Conservation (phyloP, 2,888 invertebrate genomes). For the Trichogramma evanescens region DNA sequence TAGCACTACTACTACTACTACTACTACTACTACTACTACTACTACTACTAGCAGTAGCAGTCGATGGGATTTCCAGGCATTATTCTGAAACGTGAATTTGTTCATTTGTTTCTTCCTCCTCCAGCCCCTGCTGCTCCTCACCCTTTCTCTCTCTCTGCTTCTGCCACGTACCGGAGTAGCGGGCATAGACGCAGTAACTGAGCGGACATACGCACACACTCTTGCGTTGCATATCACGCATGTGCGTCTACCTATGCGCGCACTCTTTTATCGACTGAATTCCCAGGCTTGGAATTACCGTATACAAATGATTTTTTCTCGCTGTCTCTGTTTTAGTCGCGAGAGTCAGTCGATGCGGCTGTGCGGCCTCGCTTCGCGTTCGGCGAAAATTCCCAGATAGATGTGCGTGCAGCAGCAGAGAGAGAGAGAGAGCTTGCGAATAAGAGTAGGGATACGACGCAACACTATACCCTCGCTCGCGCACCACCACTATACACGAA, state of each 20-base stretch:
- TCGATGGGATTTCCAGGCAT: conserved; percentile 48
- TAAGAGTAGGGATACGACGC: too few relatives aligned
- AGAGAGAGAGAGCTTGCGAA: too few relatives aligned
- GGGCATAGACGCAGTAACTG: neutral
- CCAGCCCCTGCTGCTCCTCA: conserved; percentile 39
- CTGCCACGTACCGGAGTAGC: neutral
- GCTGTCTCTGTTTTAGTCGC: conserved; percentile 32
- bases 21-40: neutral
- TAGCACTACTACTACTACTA: neutral
- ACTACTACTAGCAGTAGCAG: conserved; percentile 25
- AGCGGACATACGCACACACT: neutral
- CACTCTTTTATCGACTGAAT: conserved; percentile 48
- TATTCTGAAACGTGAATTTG: conserved; percentile 49
- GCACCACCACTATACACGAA: conserved; percentile 22
- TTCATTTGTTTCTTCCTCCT: conserved; percentile 46
- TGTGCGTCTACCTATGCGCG: conserved; percentile 34
- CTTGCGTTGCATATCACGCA: neutral
- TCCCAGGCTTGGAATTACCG: conserved; percentile 49
- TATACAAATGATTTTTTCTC: conserved; percentile 45
- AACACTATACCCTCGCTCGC: neutral
- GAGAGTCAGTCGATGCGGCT: conserved; percentile 19
- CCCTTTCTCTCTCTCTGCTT: neutral
- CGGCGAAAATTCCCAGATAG: too few relatives aligned
- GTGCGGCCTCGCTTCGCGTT: neutral
- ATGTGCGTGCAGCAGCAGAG: too few relatives aligned